These are phyloP conservation scores for Hyalella azteca DNA, from an alignment of 2,888 invertebrate genomes.

Conservation along the genomic window DNA sequence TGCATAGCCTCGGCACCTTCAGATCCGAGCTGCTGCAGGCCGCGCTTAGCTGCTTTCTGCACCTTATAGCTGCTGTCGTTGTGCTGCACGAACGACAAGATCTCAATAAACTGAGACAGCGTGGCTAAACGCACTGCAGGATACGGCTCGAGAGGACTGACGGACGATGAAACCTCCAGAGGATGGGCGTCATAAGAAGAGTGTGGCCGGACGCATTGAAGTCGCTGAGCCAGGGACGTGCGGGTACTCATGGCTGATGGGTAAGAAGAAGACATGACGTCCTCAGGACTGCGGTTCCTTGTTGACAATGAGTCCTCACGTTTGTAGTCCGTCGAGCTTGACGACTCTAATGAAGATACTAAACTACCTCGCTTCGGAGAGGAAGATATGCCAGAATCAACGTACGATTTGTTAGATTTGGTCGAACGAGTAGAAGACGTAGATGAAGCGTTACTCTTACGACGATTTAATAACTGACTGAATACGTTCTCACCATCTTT, in stretches of 20 bases:
- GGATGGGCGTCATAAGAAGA: constrained; percentile 27
- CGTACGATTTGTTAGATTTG: constrained; percentile 16
- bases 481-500: constrained; percentile 13
- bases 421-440: constrained; percentile 27
- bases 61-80: constrained; percentile 51
- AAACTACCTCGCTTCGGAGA: constrained; percentile 25
- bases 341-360: constrained; percentile 6
- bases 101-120: constrained; percentile 46
- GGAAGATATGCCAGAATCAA: constrained; percentile 35
- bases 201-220: neutral
- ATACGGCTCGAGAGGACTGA: constrained; percentile 16
- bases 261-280: constrained; percentile 33
- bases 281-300: neutral
- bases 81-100: constrained; percentile 57
- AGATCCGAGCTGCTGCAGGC: constrained; percentile 48
- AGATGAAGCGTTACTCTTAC: constrained; percentile 24
- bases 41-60: constrained; percentile 50
- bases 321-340: constrained; percentile 15
- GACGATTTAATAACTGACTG: constrained; percentile 1
- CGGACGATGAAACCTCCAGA: neutral
- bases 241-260: neutral
- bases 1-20: constrained; percentile 55
- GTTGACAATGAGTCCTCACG: neutral
- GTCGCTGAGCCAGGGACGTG: neutral
- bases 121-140: constrained; percentile 9